Base-by-base conservation (phyloP, 30 jellyfish, hydroid and myxozoan species). In the Chrysaora quinquecirrha region DNA sequence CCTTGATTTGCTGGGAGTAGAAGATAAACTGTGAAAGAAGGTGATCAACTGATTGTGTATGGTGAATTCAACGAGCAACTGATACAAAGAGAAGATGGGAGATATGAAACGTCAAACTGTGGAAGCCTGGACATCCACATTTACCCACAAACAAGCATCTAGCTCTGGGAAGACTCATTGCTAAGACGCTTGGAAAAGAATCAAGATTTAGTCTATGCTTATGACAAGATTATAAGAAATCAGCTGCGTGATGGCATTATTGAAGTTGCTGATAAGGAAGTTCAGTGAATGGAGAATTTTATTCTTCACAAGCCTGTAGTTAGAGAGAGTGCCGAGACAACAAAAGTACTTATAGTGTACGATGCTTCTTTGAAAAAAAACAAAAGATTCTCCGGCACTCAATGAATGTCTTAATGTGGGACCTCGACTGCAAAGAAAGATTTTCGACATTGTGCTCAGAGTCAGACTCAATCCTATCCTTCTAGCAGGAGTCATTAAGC, bases 241-340 rank as follows among this genome's bases (percentile, higher is more conserved):
- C 87, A 78, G 47, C 30, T 78, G 14, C 23, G 29, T 18, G 88
- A 64, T 14, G 71, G 87, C 11, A 78, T 78, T 6, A 22, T 66
- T 68, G 65, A 66, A 30, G 31, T 14, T 6, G 78, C 64, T 3
- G 30, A 14, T 19, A 18, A 49, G 30, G 27, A 81, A 75, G 64
- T 30, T 16, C 29, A 25, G 21, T 86, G 22, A 11, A 9, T 18
- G 7, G 64, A 66, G 64, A 7, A 22, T 31, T 66, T 4, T 22
- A 66, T 66, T 22, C 78, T 67, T 3, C 64, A 66, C 78, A 66
- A 66, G 31, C 64, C 78, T 11, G 78, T 66, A 3, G 31, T 66
- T 7, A 66, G 78, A 66, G 64, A 66, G 31, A 19, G 65, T 18
- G 78, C 78, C 7, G 65, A 43, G n/a, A n/a, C n/a, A n/a, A n/a